These are phyloP conservation scores for Morinoia aosen DNA, from an alignment of 2,888 invertebrate species.

Conservation along the genomic window DNA sequence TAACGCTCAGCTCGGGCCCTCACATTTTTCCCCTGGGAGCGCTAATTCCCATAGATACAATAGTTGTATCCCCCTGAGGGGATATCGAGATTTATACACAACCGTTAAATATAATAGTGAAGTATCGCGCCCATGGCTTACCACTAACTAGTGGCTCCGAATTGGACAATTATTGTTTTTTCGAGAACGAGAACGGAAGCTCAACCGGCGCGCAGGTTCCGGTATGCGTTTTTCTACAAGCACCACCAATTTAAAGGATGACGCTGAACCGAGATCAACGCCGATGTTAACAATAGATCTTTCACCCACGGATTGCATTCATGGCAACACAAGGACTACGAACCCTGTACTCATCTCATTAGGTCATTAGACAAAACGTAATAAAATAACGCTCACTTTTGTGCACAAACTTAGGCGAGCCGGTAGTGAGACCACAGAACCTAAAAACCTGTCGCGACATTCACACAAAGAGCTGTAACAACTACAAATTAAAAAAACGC, in stretches of 20 bases:
- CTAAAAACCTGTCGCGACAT: neutral
- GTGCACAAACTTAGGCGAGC: neutral
- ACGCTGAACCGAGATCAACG: neutral
- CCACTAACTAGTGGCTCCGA: neutral
- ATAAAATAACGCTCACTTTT: neutral
- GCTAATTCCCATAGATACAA: no score
- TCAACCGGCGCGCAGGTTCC: neutral
- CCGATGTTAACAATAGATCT: neutral
- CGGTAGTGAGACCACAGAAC: neutral
- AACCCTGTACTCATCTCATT: neutral
- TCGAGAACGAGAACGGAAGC: neutral
- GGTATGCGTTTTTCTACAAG: neutral
- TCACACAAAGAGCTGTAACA: neutral
- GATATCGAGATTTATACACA: neutral
- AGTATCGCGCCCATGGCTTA: neutral
- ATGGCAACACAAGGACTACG: neutral
- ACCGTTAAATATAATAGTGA: neutral
- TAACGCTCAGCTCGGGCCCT: no score
- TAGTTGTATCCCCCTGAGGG: neutral
- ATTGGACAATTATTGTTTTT: conserved; percentile 5
- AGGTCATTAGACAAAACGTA: neutral
- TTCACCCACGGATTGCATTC: neutral
- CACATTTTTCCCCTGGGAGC: no score
- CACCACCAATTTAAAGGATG: neutral
- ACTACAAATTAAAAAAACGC: neutral